Percentiles rank a stretch among this genome's conserved stretches.
Conservation (phyloP, 2,888 invertebrate genomes). For the Seira musarum region DNA sequence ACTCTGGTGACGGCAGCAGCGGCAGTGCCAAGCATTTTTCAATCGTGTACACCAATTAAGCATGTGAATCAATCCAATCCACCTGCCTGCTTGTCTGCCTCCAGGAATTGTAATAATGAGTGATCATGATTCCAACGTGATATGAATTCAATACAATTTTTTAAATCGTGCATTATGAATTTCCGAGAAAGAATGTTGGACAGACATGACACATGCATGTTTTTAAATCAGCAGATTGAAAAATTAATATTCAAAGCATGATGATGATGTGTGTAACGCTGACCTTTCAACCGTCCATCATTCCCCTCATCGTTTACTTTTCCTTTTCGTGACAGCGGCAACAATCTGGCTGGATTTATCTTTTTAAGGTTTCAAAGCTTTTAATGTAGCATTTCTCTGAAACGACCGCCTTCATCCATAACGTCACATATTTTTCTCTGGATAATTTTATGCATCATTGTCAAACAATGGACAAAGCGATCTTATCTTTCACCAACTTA, state of each 20-base stretch:
- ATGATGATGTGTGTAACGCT: background rate
- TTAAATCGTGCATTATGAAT: conserved; percentile 6
- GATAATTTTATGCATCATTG: conserved; percentile 13
- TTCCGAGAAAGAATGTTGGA: background rate
- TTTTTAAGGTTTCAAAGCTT: too few relatives aligned
- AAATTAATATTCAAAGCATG: background rate
- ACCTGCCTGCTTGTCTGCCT: too few relatives aligned
- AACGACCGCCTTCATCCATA: too few relatives aligned
- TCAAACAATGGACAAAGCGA: background rate
- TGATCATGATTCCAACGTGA: too few relatives aligned
- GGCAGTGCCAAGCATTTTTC: too few relatives aligned
- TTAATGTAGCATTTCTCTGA: too few relatives aligned
- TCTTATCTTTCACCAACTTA: conserved; percentile 10
- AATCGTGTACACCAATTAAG: too few relatives aligned
- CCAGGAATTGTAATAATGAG: too few relatives aligned
- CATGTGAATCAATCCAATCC: too few relatives aligned
- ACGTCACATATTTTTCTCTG: background rate
- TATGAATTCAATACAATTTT: too few relatives aligned
- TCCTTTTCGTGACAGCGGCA: background rate
- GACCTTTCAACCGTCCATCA: conserved; percentile 3
- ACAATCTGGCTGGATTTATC: too few relatives aligned
- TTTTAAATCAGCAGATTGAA: background rate
- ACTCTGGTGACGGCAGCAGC: conserved; percentile 25
- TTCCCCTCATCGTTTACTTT: background rate
- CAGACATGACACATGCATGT: background rate